A percentile compares a stretch with the other conserved stretches of the same genome.
Conservation (phyloP, 2,888 invertebrate genomes). For the Urechis unicinctus region DNA sequence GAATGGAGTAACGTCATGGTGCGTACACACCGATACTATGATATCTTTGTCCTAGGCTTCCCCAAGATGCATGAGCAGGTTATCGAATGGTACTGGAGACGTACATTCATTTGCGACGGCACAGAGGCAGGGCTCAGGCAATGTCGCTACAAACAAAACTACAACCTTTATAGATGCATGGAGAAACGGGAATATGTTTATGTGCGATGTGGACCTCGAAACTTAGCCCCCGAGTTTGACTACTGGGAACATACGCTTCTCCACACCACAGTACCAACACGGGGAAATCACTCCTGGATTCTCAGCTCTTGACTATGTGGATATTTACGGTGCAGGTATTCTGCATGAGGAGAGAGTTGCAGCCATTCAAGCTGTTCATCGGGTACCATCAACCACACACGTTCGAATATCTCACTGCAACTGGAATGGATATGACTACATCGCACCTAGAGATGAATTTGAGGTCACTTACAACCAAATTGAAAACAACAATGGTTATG, state of each 20-base stretch:
- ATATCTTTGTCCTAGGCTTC: constrained; percentile 42
- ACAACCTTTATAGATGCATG: constrained; percentile 56
- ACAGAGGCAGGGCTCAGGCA: constrained; percentile 50
- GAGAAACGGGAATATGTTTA: constrained; percentile 82
- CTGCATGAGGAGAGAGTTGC: constrained; percentile 91
- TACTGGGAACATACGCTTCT: constrained; percentile 89
- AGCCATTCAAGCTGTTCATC: constrained; percentile 76
- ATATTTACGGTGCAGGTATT: constrained; percentile 87
- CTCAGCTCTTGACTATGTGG: constrained; percentile 67
- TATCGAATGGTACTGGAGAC: constrained; percentile 39
- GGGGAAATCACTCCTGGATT: constrained; percentile 53
- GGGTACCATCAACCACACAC: constrained; percentile 73
- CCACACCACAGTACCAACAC: constrained; percentile 83
- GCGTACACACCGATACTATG: constrained; percentile 57
- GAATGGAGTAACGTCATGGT: constrained; percentile 84
- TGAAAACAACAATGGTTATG: constrained; percentile 75
- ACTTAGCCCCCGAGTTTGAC: constrained; percentile 29
- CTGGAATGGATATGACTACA: constrained; percentile 83
- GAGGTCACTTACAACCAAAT: constrained; percentile 54
- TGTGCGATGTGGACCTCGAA: constrained; percentile 70
- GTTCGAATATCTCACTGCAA: constrained; percentile 80
- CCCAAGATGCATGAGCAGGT: constrained; percentile 43
- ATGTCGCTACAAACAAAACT: constrained; percentile 73
- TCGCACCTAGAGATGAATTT: constrained; percentile 74
- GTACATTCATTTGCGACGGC: constrained; percentile 45